These are phyloP conservation scores for Nibea albiflora DNA, from an alignment of 2,113 vertebrate species.

Conservation along the genomic window DNA sequence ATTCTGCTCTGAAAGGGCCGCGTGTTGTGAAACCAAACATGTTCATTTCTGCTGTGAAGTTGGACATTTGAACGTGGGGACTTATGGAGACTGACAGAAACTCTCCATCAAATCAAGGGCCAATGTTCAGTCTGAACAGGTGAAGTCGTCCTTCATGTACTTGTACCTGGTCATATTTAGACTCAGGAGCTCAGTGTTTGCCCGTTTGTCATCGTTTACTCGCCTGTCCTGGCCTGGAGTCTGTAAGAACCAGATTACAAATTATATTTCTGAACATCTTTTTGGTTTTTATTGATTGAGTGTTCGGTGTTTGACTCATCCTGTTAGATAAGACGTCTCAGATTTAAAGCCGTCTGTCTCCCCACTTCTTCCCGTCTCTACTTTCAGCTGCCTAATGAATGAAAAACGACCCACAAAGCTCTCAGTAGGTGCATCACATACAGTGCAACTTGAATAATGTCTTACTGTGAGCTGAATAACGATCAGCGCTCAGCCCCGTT, in stretches of 20 bases:
- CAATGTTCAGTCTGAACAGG: too few relatives aligned
- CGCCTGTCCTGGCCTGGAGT: too few relatives aligned
- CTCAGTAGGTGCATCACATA: conserved; percentile 13
- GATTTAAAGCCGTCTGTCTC: not conserved
- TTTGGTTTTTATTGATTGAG: not conserved
- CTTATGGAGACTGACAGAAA: too few relatives aligned
- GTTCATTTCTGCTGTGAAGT: too few relatives aligned
- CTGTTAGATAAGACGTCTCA: not conserved
- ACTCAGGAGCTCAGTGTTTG: too few relatives aligned
- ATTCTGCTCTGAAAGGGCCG: too few relatives aligned
- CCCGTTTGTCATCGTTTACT: too few relatives aligned
- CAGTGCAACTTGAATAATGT: not conserved
- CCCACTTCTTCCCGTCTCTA: not conserved
- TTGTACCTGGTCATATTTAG: too few relatives aligned
- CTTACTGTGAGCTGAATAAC: conserved; percentile 9
- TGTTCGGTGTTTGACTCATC: not conserved
- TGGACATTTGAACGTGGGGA: too few relatives aligned
- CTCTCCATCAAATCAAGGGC: too few relatives aligned
- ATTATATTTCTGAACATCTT: not conserved
- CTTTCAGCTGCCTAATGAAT: not conserved
- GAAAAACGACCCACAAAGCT: not conserved
- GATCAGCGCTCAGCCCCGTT: conserved; percentile 1
- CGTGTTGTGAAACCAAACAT: too few relatives aligned
- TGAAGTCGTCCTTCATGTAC: too few relatives aligned
- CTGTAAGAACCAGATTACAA: not conserved